Conservation (phyloP, 2,797 vertebrate genomes). For the Pseudochaenichthys georgianus region DNA sequence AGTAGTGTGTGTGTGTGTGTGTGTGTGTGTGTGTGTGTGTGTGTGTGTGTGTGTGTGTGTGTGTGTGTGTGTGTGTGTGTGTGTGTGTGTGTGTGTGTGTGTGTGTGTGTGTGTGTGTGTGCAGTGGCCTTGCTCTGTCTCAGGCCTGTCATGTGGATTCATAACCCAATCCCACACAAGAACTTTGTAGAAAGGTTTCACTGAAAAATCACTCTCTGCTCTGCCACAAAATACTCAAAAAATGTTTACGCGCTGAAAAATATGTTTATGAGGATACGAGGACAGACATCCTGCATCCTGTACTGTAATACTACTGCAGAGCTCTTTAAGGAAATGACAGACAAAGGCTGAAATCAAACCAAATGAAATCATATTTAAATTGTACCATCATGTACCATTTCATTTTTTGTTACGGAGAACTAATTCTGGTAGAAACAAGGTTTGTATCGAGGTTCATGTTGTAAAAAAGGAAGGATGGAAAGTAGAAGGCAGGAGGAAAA, state of each 20-base stretch:
- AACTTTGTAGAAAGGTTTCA: slow-evolving; percentile 58
- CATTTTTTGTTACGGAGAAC: background rate
- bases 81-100: background rate
- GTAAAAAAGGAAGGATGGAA: background rate
- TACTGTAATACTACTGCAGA: background rate
- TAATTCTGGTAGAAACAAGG: background rate
- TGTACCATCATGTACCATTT: background rate
- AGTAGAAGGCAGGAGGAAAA: background rate
- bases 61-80: slow-evolving; percentile 18
- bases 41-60: slow-evolving; percentile 13
- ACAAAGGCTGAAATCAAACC: background rate
- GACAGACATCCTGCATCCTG: background rate
- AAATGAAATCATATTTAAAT: background rate
- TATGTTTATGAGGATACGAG: slow-evolving; percentile 44
- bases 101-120: slow-evolving; percentile 7
- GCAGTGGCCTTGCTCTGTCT: slow-evolving; percentile 68
- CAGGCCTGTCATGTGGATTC: slow-evolving; percentile 76
- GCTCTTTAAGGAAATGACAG: background rate
- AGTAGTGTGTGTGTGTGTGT: background rate
- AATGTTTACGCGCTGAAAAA: slow-evolving; percentile 43
- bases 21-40: background rate
- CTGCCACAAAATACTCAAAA: slow-evolving; percentile 42
- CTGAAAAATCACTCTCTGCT: slow-evolving; percentile 47
- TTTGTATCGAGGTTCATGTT: background rate
- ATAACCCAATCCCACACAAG: slow-evolving; percentile 75